Evolutionary conservation across 2,888 invertebrate genomes (phyloP).

Genomic region (Drosophila pullipes): DNA sequence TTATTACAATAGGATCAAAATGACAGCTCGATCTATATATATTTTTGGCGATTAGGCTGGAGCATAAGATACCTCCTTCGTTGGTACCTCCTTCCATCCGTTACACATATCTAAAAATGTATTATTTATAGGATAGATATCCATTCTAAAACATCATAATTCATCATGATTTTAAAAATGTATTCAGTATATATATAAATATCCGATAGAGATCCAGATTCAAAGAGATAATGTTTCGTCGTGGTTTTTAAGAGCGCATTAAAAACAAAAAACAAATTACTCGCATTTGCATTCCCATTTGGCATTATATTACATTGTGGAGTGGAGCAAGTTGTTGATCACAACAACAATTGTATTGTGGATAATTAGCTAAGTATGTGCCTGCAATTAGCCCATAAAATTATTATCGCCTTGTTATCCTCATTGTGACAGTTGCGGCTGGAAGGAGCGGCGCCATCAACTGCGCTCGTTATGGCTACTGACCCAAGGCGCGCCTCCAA

Average conservation of each 20-base stretch:
- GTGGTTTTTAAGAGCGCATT: neutral
- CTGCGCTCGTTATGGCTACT: constrained; percentile 49
- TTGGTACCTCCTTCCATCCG: neutral
- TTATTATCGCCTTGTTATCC: constrained; percentile 13
- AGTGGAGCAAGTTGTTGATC: constrained; percentile 1
- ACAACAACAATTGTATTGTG: neutral
- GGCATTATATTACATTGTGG: neutral
- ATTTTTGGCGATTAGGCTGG: neutral
- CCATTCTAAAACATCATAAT: neutral
- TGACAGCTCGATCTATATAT: neutral
- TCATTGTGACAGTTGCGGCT: constrained; percentile 4
- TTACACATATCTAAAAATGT: neutral
- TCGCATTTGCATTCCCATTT: constrained; percentile 17
- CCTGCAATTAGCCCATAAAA: constrained; percentile 33
- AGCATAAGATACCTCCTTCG: too few species aligned
- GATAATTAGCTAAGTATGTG: constrained; percentile 25
- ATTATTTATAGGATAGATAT: neutral
- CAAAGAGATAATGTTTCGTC: neutral
- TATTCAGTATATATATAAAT: neutral
- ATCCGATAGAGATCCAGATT: neutral
- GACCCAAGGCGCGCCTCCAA: constrained; percentile 44
- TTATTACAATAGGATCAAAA: neutral
- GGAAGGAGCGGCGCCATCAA: constrained; percentile 48
- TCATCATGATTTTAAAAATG: neutral
- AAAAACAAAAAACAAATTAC: constrained; percentile 1